Base-by-base conservation (phyloP, 1,140 invertebrate species). In the Gryllus bimaculatus region DNA sequence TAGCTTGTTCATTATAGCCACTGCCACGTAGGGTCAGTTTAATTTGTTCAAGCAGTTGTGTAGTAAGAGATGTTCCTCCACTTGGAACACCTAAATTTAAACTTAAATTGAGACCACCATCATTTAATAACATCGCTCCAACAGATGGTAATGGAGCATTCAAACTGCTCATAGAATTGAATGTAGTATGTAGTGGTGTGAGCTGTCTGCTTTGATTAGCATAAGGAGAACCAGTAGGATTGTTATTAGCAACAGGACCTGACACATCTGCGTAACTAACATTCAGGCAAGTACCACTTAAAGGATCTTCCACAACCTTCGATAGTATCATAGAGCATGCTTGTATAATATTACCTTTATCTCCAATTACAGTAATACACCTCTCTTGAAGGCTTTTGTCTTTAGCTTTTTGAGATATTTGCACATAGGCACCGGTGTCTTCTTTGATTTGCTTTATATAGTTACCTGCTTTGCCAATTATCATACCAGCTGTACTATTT, bases 371-470 rank as follows among this genome's bases (percentile, higher is more conserved):
- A 79, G 97, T 99, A 84, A 99, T 98, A 87, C 97, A 98, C 82
- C 97, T 90, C 86, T 99, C 98, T 84, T 97, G 95, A 77, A 99
- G 89, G 83, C 95, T 95, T 73, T 98, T 91, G 86, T 99, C 97
- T 87, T 98, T 98, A 79, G 97, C 96, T 87, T 99, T 99, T 87
- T 99, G 97, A 84, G 96, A 99, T 84, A 99, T 97, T 89, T 99
- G 97, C 82, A 99, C 96, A 87, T 98, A 98, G 80, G 97, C 97
- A 81, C 97, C 96, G 84, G 94, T 98, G 84, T 95, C 93, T 86
- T 99, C 97, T 88, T 99, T 98, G 83, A 99, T 97, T 88, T 98
- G 96, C 87, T 98, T 98, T 82, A 99, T 98, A 84, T 95, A 99
- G 86, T 95, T 95, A 78, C 98, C 98, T 80, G 93, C 96, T 87